Percentiles rank a stretch among this genome's conserved stretches.
Conservation (phyloP, 2,797 vertebrate species). For the Protosalanx chinensis region DNA sequence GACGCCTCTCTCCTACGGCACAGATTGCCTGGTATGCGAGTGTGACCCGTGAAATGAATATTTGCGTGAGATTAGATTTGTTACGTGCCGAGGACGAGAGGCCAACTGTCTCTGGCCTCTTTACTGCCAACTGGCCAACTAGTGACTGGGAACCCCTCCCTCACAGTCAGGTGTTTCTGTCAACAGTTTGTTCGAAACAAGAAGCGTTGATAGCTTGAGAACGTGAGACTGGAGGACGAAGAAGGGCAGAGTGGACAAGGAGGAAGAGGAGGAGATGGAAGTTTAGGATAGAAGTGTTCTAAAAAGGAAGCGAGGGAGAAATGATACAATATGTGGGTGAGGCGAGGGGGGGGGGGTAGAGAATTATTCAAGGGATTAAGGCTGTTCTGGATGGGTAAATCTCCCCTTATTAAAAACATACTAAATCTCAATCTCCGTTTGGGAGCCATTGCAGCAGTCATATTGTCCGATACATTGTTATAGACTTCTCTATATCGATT, state of each 20-base stretch:
- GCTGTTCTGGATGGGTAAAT: slow-evolving; percentile 5
- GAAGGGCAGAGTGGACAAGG: not conserved
- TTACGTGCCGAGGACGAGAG: slow-evolving; percentile 43
- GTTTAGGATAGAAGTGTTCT: not conserved
- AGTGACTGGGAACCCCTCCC: slow-evolving; percentile 26
- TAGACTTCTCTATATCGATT: slow-evolving; percentile 6
- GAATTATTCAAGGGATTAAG: slow-evolving; percentile 10
- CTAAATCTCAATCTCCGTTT: slow-evolving; percentile 14
- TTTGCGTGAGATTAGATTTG: slow-evolving; percentile 66
- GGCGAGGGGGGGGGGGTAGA: not conserved
- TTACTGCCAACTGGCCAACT: too few relatives aligned
- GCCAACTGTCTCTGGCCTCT: slow-evolving; percentile 35
- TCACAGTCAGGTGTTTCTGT: slow-evolving; percentile 35
- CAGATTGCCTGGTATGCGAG: slow-evolving; percentile 62
- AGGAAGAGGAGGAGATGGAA: not conserved
- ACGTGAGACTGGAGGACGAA: not conserved
- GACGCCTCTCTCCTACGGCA: slow-evolving; percentile 39
- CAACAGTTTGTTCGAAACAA: slow-evolving; percentile 12
- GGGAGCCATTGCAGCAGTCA: slow-evolving; percentile 7
- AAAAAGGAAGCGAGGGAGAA: not conserved
- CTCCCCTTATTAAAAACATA: slow-evolving; percentile 10
- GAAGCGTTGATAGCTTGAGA: slow-evolving; percentile 23
- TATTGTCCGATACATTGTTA: slow-evolving; percentile 1
- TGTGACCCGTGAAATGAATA: slow-evolving; percentile 70
- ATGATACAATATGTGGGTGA: not conserved